Percentiles rank a stretch among this genome's conserved stretches.
These are phyloP conservation scores for Chitala chitala DNA, from an alignment of 2,113 vertebrate species.

Conservation along the genomic window DNA sequence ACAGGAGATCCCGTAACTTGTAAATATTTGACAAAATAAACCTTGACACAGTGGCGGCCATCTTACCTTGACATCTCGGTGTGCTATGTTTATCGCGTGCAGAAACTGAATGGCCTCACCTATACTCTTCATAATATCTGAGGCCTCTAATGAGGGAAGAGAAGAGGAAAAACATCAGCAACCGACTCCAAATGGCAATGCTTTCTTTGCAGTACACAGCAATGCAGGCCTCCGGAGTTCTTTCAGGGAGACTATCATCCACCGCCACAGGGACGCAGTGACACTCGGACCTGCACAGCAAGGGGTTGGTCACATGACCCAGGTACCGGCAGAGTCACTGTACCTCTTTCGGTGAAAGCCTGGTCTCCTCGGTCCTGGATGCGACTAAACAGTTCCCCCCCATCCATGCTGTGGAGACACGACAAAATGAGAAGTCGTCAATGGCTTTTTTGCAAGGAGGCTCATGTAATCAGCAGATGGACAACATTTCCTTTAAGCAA, in stretches of 20 bases:
- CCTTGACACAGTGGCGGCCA: neutral
- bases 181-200: neutral
- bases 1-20: no score
- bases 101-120: constrained; percentile 91
- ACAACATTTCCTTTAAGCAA: neutral
- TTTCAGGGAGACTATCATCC: no score
- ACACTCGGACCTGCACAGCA: no score
- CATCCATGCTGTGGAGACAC: constrained; percentile 77
- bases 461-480: neutral
- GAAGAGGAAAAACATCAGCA: neutral
- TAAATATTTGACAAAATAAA: neutral
- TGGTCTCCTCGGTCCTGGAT: constrained; percentile 97
- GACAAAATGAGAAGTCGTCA: neutral
- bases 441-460: neutral
- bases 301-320: neutral
- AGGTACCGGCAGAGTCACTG: neutral
- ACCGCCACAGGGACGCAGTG: no score
- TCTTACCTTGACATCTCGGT: constrained; percentile 91
- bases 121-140: constrained; percentile 95
- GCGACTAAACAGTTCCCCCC: constrained; percentile 91
- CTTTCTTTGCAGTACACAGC: no score
- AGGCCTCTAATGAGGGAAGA: constrained; percentile 72
- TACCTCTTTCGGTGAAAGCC: constrained; percentile 95
- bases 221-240: no score
- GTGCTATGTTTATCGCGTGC: constrained; percentile 92